Percentiles rank a stretch among this genome's conserved stretches.
Conservation (phyloP, 2,113 vertebrate species). For the Pycnonotus jocosus region DNA sequence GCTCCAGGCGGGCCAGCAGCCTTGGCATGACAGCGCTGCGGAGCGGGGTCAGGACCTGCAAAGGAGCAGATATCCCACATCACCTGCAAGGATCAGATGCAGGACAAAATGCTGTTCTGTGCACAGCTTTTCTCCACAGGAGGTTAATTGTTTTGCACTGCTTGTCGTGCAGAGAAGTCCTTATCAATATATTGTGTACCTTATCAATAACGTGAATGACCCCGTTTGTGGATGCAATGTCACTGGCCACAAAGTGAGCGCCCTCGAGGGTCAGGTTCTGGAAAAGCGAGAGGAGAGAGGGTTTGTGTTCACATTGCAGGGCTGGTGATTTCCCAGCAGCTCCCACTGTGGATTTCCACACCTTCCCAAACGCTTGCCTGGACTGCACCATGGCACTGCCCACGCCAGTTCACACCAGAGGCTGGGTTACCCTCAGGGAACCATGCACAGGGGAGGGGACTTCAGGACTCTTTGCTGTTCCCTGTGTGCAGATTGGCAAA, state of each 20-base stretch:
- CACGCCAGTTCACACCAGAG: rapidly evolving
- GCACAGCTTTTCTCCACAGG: not conserved
- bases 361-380: not conserved
- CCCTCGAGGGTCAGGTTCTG: conserved; percentile 79
- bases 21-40: conserved; percentile 73
- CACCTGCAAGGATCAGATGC: not conserved
- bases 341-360: not conserved
- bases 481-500: rapidly evolving
- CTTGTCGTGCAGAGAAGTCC: not conserved
- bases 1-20: conserved; percentile 74
- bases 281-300: not conserved
- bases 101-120: not conserved
- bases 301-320: rapidly evolving
- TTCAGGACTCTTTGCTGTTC: not conserved
- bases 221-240: conserved; percentile 84
- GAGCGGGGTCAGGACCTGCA: conserved; percentile 83
- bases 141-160: not conserved
- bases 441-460: rapidly evolving
- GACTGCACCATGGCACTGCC: rapidly evolving
- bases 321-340: not conserved
- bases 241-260: conserved; percentile 68
- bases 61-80: not conserved
- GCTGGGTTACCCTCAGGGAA: not conserved
- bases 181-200: conserved; percentile 31
- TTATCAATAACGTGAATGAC: conserved; percentile 86